Conservation (phyloP, 2,888 invertebrate genomes). For the Odontomyia ornata region DNA sequence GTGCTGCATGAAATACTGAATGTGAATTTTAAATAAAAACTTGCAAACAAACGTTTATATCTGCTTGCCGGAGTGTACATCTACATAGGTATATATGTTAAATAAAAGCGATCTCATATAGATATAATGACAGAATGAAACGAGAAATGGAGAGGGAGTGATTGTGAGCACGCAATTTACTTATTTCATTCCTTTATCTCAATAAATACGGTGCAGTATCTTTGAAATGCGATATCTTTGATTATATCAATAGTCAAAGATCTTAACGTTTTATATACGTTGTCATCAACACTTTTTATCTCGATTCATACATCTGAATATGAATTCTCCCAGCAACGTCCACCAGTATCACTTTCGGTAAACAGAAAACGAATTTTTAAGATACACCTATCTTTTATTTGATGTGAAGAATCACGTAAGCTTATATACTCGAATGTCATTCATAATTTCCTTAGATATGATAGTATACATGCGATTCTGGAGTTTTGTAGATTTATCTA, state of each 20-base stretch:
- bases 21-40: background rate
- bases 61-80: too few relatives aligned
- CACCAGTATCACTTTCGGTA: background rate
- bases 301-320: background rate
- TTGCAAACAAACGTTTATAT: background rate
- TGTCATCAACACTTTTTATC: slow-evolving; percentile 2
- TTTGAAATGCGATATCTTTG: slow-evolving; percentile 1
- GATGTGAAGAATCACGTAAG: background rate
- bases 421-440: background rate
- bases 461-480: background rate
- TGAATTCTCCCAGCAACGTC: background rate
- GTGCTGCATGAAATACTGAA: background rate
- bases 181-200: background rate
- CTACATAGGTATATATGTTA: too few relatives aligned
- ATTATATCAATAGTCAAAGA: background rate
- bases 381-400: slow-evolving; percentile 1
- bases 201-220: background rate
- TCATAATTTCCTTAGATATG: background rate
- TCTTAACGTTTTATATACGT: background rate
- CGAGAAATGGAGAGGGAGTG: background rate
- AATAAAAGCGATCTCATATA: too few relatives aligned
- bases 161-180: background rate
- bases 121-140: too few relatives aligned
- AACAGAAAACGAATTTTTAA: background rate
- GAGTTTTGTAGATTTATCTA: background rate